Percentiles rank a stretch among this genome's conserved stretches.
Evolutionary conservation across 1,140 invertebrate species (phyloP).

Genomic region (Cataglyphis hispanica): DNA sequence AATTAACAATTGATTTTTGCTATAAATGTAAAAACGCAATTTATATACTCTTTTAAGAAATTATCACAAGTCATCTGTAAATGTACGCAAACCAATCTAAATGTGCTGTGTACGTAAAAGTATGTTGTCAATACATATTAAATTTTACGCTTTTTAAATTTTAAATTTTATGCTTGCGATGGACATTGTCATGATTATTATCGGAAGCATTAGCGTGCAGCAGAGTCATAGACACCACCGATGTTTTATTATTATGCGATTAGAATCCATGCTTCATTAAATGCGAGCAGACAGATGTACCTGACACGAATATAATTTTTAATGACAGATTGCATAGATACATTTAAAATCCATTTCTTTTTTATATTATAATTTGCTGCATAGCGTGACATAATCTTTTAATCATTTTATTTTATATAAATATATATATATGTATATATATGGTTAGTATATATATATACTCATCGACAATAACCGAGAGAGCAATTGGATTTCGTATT

Average conservation of each 20-base stretch:
- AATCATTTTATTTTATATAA: background rate
- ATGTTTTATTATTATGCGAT: conserved; percentile 21
- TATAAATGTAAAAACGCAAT: background rate
- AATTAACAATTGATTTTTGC: too few relatives aligned
- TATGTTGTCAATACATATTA: conserved; percentile 3
- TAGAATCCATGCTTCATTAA: conserved; percentile 24
- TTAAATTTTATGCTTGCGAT: background rate
- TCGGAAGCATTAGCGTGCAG: conserved; percentile 34
- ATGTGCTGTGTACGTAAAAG: background rate
- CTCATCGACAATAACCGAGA: background rate
- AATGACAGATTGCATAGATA: background rate
- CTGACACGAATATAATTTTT: conserved; percentile 16
- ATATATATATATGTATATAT: background rate
- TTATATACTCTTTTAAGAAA: background rate
- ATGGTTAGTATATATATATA: background rate
- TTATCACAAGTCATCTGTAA: background rate
- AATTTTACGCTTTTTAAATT: too few relatives aligned
- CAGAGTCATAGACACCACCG: conserved; percentile 15
- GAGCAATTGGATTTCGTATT: background rate
- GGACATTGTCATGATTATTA: conserved; percentile 31
- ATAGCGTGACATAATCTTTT: background rate
- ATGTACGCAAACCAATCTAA: too few relatives aligned
- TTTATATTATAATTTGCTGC: conserved; percentile 16
- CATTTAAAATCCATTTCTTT: background rate
- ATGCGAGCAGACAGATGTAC: background rate